These are phyloP conservation scores for Metridium senile DNA, from an alignment of 92 coral and sea anemone genomes.

Conservation along the genomic window DNA sequence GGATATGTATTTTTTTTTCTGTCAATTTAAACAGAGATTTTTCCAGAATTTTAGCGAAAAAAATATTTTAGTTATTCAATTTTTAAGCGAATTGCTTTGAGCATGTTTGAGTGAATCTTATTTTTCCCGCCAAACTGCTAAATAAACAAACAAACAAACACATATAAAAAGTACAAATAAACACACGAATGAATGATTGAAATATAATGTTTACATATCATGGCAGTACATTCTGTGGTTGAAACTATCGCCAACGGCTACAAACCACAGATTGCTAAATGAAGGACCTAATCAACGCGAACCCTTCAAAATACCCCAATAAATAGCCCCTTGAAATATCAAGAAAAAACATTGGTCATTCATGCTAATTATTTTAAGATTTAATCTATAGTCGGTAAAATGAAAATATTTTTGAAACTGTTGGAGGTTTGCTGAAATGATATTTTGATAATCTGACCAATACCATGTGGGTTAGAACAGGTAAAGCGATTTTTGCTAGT, in stretches of 20 bases:
- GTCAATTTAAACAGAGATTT: no score
- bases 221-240: constrained; percentile 7
- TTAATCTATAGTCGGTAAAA: not conserved
- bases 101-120: not conserved
- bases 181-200: not conserved
- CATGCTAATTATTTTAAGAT: not conserved
- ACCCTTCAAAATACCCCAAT: not conserved
- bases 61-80: no score
- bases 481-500: constrained; percentile 11
- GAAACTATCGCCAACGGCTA: constrained; percentile 8
- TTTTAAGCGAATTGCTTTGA: no score
- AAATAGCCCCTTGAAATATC: not conserved
- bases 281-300: not conserved
- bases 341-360: not conserved
- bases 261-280: constrained; percentile 4
- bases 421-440: not conserved
- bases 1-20: no score
- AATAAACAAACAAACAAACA: not conserved
- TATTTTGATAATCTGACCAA: constrained; percentile 24
- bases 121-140: not conserved
- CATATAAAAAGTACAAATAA: not conserved
- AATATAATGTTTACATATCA: constrained; percentile 4
- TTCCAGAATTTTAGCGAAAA: no score
- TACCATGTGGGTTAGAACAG: constrained; percentile 6
- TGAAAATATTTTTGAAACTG: not conserved